Conservation (phyloP, 1,140 invertebrate species). For the Diplogasteroides magnus region DNA sequence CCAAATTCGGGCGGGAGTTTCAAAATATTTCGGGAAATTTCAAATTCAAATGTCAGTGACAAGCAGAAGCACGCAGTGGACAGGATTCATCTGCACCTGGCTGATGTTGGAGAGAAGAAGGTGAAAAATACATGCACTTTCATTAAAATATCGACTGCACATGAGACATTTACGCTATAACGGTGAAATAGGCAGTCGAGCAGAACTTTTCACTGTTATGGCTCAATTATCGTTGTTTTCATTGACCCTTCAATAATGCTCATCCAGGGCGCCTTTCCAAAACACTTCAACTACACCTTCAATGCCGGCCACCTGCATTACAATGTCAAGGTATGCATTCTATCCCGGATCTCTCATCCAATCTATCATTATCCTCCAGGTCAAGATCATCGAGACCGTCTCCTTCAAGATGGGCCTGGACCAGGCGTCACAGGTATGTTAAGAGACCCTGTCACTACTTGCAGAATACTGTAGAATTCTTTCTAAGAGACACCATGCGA, state of each 20-base stretch:
- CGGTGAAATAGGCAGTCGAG: too few species aligned
- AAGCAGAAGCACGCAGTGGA: constrained; percentile 38
- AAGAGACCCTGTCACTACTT: too few species aligned
- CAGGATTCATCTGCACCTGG: constrained; percentile 35
- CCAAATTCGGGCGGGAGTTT: background rate
- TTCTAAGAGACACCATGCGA: too few species aligned
- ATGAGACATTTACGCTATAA: too few species aligned
- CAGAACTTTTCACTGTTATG: too few species aligned
- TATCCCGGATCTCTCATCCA: background rate
- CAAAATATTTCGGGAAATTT: constrained; percentile 3
- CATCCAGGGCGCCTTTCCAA: background rate
- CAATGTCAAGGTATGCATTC: background rate
- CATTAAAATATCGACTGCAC: too few species aligned
- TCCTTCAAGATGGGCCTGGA: background rate
- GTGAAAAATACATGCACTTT: too few species aligned
- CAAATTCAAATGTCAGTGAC: constrained; percentile 23
- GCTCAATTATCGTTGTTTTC: too few species aligned
- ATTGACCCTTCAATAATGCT: too few species aligned
- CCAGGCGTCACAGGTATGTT: background rate
- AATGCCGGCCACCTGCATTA: background rate
- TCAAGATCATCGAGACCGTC: background rate
- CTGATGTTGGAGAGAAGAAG: constrained; percentile 42
- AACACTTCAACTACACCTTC: background rate
- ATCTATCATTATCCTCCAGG: background rate
- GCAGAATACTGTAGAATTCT: too few species aligned